Base-by-base conservation (phyloP, 2,797 vertebrate species). In the Malurus splendens region DNA sequence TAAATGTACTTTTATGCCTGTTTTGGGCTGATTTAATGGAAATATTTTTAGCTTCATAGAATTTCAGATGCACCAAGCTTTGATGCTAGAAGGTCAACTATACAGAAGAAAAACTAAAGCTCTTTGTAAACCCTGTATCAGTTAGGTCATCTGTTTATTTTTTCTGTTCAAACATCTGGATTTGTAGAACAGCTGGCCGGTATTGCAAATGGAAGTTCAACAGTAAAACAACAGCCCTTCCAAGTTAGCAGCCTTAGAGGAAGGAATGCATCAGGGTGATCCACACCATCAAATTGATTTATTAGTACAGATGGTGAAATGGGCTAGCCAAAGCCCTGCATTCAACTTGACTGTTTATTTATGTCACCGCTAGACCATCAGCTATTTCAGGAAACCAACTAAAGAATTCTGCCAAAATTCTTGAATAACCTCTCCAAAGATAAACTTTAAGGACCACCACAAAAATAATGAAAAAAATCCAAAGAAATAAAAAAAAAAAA, bases 91-190 rank as follows among this genome's bases (percentile, higher is more conserved):
- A 87, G 60, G 91, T 13, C 8, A 25, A 79, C 71, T 85, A 67
- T 52, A 27, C 12, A 61, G 84, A 76, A 33, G n/a, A 14, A 89
- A 55, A 87, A 90, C 70, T 64, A 80, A 94, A 95, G 28, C 16
- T 51, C 39, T 92, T 90, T 87, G 39, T 83, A 86, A 88, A 80
- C 64, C 15, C 85, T 93, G 81, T 95, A 91, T 89, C 56, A 67
- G 19, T 94, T 96, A 94, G 68, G 65, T 96, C 66, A 95, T 95
- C 62, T 94, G 67, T 94, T 96, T 96, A 93, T 89, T 95, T 86
- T 55, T 93, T 96, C 80, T 87, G 23, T 85, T 87, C 32, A 80
- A 92, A 90, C 81, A 96, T 89, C 77, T 95, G 93, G 66, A 28
- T 90, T 94, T 95, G 90, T 59, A 72, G 73, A 91, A 89, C 52